A percentile compares a stretch with the other conserved stretches of the same genome.
Conservation (phyloP, 2,797 vertebrate species). For the Oreonectes daqikongensis region DNA sequence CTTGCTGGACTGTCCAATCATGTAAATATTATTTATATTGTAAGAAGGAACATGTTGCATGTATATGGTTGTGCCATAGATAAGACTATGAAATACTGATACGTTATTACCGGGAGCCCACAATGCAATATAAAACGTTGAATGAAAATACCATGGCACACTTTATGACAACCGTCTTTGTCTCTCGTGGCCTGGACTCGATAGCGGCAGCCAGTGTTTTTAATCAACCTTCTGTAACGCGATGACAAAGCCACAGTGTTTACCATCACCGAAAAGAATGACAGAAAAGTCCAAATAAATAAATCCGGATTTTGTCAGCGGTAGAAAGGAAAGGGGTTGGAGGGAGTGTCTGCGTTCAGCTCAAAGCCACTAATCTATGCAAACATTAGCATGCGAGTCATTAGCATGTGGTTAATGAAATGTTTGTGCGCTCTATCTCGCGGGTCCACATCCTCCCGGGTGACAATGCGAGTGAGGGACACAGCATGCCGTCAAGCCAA, state of each 20-base stretch:
- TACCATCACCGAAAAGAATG: constrained; percentile 25
- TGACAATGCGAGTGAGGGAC: constrained; percentile 70
- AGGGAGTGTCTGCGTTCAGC: constrained; percentile 28
- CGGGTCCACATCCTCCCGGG: constrained; percentile 64
- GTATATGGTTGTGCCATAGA: neutral
- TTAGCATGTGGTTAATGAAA: constrained; percentile 68
- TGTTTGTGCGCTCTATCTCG: constrained; percentile 71
- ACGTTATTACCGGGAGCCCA: neutral
- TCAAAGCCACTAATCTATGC: constrained; percentile 58
- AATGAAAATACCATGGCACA: constrained; percentile 6
- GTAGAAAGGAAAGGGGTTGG: constrained; percentile 10
- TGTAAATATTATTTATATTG: constrained; percentile 21
- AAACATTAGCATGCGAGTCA: constrained; percentile 75
- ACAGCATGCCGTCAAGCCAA: constrained; percentile 68
- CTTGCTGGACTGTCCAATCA: constrained; percentile 2
- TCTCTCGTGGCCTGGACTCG: constrained; percentile 6
- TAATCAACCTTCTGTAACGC: constrained; percentile 39
- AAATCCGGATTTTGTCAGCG: constrained; percentile 45
- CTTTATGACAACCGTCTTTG: neutral
- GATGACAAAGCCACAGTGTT: constrained; percentile 35
- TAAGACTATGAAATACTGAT: neutral
- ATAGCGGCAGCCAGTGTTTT: constrained; percentile 21
- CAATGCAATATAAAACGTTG: neutral
- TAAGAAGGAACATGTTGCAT: neutral
- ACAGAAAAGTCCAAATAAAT: constrained; percentile 46